Base-by-base conservation (phyloP, 2,888 invertebrate species). In the Drosophila barbarae region DNA sequence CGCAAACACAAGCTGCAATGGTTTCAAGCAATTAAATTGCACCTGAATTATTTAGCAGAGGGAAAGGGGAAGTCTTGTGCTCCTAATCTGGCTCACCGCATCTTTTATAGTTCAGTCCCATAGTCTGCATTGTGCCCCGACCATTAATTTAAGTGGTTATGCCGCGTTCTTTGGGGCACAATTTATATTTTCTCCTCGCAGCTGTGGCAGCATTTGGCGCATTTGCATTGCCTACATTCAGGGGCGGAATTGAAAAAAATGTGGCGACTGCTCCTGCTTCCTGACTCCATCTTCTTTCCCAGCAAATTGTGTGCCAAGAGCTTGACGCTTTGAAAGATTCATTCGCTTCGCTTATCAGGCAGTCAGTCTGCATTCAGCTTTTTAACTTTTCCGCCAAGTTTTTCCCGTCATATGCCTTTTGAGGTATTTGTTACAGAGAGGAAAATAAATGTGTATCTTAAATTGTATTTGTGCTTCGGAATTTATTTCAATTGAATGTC, bases 281-380 rank as follows among this genome's bases (percentile, higher is more conserved):
- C 28, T 30, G 15, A 41, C 39, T 47, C 15, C 64, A 26, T 15
- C 13, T 2, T 26, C 35, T 32, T 21, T 15, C 42, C 28, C 15
- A n/a, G 38, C 12, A 38, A 39, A 46, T 65, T 44, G 38, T 26
- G 34, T 23, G 52, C 53, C 63, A 65, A 65, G 38, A 52, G 44
- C 63, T 38, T 23, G 36, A 32, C 46, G 34, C 52, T 52, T 41
- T 66, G 54, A 54, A 55, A 55, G 67, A 72, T 79, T 83, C 74
- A 69, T 72, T 74, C 69, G 54, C 57, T 70, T 72, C 77, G 76
- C 76, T 84, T 84, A 77, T 81, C 84, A 82, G 18, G 35, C 50
- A 66, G 77, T 73, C 83, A 47, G 63, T 51, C 38, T 49, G 65
- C 51, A 59, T 60, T 63, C 57, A 54, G 63, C 65, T 76, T 77